Evolutionary conservation across 2,888 invertebrate species (phyloP).

Genomic region (Cerceris rybyensis): DNA sequence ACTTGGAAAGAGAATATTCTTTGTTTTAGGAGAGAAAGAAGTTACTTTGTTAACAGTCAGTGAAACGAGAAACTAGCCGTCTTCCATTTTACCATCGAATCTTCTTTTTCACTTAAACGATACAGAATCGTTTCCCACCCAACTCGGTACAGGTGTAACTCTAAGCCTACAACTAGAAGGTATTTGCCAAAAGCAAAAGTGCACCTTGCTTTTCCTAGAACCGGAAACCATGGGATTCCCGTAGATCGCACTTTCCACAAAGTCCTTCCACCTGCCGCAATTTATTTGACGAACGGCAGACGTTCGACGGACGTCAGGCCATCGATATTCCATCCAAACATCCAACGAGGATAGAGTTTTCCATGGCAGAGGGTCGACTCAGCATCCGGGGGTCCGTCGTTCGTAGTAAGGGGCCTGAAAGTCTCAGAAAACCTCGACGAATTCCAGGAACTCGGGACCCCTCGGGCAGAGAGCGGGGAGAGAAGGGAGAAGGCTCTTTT

Average conservation of each 20-base stretch:
- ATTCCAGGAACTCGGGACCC: slow-evolving; percentile 75
- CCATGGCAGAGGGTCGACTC: slow-evolving; percentile 5
- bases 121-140: too few relatives aligned
- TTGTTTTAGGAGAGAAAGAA: too few relatives aligned
- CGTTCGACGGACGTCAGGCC: not conserved
- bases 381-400: slow-evolving; percentile 47
- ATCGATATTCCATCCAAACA: not conserved
- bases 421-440: slow-evolving; percentile 77
- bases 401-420: slow-evolving; percentile 74
- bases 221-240: not conserved
- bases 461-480: slow-evolving; percentile 27
- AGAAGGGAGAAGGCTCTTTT: slow-evolving; percentile 41
- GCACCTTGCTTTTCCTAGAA: not conserved
- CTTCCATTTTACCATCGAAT: too few relatives aligned
- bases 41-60: too few relatives aligned
- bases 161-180: too few relatives aligned
- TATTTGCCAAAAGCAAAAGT: not conserved
- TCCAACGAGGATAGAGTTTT: slow-evolving; percentile 21
- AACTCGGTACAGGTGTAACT: too few relatives aligned
- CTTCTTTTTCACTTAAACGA: too few relatives aligned
- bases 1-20: too few relatives aligned
- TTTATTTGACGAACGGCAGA: slow-evolving; percentile 3
- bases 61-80: too few relatives aligned
- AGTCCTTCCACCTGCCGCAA: slow-evolving; percentile 24
- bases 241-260: not conserved